phyloP scores from a whole-genome alignment of 2,797 vertebrate genomes.

The Lophotriccus pileatus region DNA sequence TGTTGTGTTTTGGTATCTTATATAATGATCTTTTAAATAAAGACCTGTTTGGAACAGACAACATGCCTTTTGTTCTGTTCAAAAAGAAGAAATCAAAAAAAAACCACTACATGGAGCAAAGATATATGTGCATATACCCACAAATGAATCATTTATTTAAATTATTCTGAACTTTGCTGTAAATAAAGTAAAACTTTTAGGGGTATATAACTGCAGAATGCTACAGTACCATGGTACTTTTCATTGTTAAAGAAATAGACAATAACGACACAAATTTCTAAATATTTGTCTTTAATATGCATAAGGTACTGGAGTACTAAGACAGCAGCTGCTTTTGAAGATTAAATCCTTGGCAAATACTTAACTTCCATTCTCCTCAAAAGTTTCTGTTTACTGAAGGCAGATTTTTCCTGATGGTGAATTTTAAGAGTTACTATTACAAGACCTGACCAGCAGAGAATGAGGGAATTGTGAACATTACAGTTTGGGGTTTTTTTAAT shows the following conservation, averaged over 20 bases:
- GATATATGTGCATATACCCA: neutral
- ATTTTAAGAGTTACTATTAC: neutral
- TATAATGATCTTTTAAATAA: slow-evolving; percentile 33
- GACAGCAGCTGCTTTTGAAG: neutral
- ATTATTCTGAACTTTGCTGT: neutral
- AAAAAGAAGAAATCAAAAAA: neutral
- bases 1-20: neutral
- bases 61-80: neutral
- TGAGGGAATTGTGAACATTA: neutral
- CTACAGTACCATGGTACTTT: neutral
- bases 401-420: neutral
- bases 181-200: neutral
- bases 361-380: neutral
- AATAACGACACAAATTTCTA: neutral
- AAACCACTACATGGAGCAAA: neutral
- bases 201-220: neutral
- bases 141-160: neutral
- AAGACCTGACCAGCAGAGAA: neutral
- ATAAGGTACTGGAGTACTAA: neutral
- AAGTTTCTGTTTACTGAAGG: neutral
- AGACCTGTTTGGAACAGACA: neutral
- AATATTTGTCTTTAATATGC: neutral
- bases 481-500: fast-evolving
- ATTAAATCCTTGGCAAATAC: neutral
- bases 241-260: neutral